Evolutionary conservation across 2,113 vertebrate genomes (phyloP).

Genomic region (Crotalus viridis): DNA sequence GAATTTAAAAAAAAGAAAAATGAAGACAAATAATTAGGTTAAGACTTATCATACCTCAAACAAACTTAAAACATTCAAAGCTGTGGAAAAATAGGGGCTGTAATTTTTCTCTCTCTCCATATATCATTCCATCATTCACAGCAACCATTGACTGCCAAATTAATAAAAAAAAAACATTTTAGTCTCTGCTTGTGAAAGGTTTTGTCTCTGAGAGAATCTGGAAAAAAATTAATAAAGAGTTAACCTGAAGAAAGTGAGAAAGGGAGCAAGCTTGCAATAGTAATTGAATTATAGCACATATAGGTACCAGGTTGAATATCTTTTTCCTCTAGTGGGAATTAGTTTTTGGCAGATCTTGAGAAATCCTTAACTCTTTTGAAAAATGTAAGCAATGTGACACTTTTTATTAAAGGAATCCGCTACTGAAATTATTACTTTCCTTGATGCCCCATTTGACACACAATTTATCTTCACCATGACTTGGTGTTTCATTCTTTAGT

Average conservation of each 20-base stretch:
- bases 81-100: not conserved
- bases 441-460: not conserved
- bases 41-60: not conserved
- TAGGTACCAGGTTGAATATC: not conserved
- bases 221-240: not conserved
- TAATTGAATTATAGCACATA: not conserved
- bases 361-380: not conserved
- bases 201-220: too few relatives aligned
- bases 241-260: not conserved
- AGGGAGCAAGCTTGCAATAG: not conserved
- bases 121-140: not conserved
- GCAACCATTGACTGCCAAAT: not conserved
- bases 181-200: too few relatives aligned
- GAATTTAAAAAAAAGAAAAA: not conserved
- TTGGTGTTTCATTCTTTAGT: not conserved
- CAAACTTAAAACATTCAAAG: not conserved
- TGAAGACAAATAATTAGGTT: not conserved
- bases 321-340: not conserved
- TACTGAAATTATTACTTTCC: not conserved
- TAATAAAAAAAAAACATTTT: not conserved
- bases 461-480: not conserved
- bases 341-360: not conserved
- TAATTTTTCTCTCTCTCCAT: not conserved
- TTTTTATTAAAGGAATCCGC: not conserved
- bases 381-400: not conserved